Base-by-base conservation (phyloP, 2,797 vertebrate genomes). In the Graptemys geographica region DNA sequence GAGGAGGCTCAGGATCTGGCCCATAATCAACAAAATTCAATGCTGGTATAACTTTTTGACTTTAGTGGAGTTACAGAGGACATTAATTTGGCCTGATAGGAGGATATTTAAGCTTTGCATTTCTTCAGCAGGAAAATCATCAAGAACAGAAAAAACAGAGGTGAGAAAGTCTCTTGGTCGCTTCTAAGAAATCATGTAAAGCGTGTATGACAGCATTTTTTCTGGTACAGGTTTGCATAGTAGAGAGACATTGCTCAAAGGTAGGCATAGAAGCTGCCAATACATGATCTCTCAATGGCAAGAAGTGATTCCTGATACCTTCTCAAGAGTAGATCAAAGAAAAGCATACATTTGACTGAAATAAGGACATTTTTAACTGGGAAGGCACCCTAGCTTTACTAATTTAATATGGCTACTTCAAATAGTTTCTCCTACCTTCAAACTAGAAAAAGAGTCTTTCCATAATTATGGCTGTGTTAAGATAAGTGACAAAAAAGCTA, bases 371-470 rank as follows among this genome's bases (percentile, higher is more conserved):
- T 92, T 86, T 69, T 80, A 76, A 84, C n/a, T 4, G 4, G 59
- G 28, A 92, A 80, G 53, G n/a, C 19, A 90, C 59, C 33, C n/a
- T n/a, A 90, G 19, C 51, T 82, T 76, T 28, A 25, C 89, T 86
- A 59, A 18, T 81, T 83, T 51, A 81, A 33, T 33, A 27, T 69
- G n/a, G 5, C 18, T 51, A 82, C 86, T 76, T 88, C 16, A 87
- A 95, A 79, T 79, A 27, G 49, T 86, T 86, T 84, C 37, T 90
- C 93, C 57, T 6, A 72, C 57, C 84, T 88, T 84, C 49, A 80
- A 28, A 83, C 52, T 31, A 89, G 74, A 83, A 79, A 59, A 8
- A 51, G 83, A 74, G 11, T 86, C 89, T 83, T 91, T 47, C 21
- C 74, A 27, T 74, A 83, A 76, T 89, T 83, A 74, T 81, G 91